Base-by-base conservation (phyloP, 2,888 invertebrate species). In the Epinotia nisella region DNA sequence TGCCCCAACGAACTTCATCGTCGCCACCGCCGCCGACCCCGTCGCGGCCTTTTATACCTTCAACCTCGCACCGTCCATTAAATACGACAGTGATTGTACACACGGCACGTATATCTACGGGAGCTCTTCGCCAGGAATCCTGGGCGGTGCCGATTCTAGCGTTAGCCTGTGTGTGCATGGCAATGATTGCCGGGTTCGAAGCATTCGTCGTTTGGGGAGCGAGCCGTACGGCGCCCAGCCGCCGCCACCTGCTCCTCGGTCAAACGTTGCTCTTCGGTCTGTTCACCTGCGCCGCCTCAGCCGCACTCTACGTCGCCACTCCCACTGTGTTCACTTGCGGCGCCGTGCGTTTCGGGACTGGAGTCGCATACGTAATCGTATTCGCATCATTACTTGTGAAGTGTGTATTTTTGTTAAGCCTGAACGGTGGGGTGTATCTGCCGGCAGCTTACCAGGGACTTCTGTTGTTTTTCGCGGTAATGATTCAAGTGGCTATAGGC, bases 141-240 rank as follows among this genome's bases (percentile, higher is more conserved):
- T 98, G 99, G 99, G 98, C 98, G 51, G 95, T 98, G 78, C 98
- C 98, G 1, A 95, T 98, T 68, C 94, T 98, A 73, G 96, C 97
- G 19, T 94, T 98, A 75, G 96, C 98, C 71, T 96, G 97, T 51
- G 94, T 97, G 41, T 96, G 97, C 77, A 97, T 98, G 96, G 92
- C 97, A 21, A 95, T 97, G 80, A 97, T 98, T 87, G 95, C 96
- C 70, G 96, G 96, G 59, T 98, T 98, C 86, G 98, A 98, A 91
- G 95, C 96, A 75, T 98, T 98, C 87, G 97, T 98, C 68, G 94
- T 98, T 82, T 97, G 97, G 93, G 93, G 93, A 51, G 92, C 98
- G 67, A 96, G 97, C 87, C 95, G 96, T 68, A 96, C 97, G 56
- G 97, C 97, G 17, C 97, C 97, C 19, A 97, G 96, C 81, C 95